Percentiles rank a stretch among this genome's conserved stretches.
phyloP scores from a whole-genome alignment of 2,888 invertebrate genomes.

The Gymnosoma rotundatum region DNA sequence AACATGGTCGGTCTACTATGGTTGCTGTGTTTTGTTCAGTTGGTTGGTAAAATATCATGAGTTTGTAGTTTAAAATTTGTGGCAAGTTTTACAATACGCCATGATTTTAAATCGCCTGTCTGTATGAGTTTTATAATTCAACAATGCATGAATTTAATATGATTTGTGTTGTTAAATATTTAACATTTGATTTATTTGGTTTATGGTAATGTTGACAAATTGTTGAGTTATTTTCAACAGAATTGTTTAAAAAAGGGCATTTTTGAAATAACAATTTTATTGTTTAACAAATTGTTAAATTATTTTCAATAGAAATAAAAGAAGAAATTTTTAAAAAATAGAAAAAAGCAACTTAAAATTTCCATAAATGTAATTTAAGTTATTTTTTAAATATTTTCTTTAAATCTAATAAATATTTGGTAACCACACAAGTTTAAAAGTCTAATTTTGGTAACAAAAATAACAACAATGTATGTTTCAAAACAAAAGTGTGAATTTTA shows the following conservation, averaged over 20 bases:
- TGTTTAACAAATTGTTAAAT: neutral
- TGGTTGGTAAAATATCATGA: constrained; percentile 52
- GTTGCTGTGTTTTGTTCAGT: constrained; percentile 6
- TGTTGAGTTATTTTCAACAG: constrained; percentile 37
- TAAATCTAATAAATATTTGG: constrained; percentile 12
- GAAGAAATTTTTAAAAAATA: neutral
- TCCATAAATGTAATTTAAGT: neutral
- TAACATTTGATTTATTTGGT: constrained; percentile 42
- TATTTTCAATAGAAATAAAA: too few relatives aligned
- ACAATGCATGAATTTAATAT: constrained; percentile 13
- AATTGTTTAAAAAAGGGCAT: constrained; percentile 4
- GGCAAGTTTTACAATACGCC: constrained; percentile 34
- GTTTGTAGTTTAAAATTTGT: constrained; percentile 27
- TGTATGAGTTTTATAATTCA: neutral
- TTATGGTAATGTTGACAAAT: constrained; percentile 51
- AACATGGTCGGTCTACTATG: neutral
- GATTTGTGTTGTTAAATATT: constrained; percentile 34
- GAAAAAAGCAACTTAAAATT: constrained; percentile 30
- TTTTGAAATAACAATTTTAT: constrained; percentile 49
- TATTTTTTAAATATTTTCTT: neutral
- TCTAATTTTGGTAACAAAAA: too few relatives aligned
- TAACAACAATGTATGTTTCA: too few relatives aligned
- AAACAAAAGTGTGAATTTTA: too few relatives aligned
- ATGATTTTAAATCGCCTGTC: constrained; percentile 5
- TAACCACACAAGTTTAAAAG: neutral